A percentile compares a stretch with the other conserved stretches of the same genome.
These are phyloP conservation scores for Myotis lucifugus DNA, from an alignment of 2,113 vertebrate genomes.

Conservation along the genomic window DNA sequence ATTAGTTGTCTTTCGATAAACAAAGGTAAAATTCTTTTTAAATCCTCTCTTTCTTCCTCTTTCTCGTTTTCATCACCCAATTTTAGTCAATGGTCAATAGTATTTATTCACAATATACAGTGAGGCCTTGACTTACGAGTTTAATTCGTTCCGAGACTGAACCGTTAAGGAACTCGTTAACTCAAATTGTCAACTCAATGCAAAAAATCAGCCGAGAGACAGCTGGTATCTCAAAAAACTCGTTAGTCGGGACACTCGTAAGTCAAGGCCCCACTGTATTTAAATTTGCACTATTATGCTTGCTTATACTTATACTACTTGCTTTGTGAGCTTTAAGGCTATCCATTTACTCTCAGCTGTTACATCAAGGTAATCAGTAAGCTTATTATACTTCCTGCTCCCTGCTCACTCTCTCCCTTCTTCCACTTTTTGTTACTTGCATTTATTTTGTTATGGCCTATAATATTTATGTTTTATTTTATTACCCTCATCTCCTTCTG, in stretches of 20 bases:
- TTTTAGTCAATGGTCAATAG: not conserved
- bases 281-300: not conserved
- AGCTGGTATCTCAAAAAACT: too few species aligned
- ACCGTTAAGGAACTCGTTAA: too few species aligned
- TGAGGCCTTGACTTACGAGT: too few species aligned
- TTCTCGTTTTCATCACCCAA: not conserved
- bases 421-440: not conserved
- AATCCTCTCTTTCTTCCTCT: not conserved
- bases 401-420: not conserved
- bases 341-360: not conserved
- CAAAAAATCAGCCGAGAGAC: too few species aligned
- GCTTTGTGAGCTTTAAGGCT: not conserved
- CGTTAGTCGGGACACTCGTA: too few species aligned
- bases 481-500: not conserved
- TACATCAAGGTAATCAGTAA: not conserved
- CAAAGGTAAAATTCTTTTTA: conserved; percentile 16
- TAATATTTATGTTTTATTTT: conserved; percentile 12
- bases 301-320: not conserved
- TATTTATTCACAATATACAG: not conserved
- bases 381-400: not conserved
- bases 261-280: not conserved
- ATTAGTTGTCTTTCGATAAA: not conserved
- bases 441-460: not conserved
- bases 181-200: too few species aligned
- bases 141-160: too few species aligned